Evolutionary conservation across 2,113 vertebrate species (phyloP), one percentile per base, ranked within the genome.

Genomic region (Tiliqua scincoides): DNA sequence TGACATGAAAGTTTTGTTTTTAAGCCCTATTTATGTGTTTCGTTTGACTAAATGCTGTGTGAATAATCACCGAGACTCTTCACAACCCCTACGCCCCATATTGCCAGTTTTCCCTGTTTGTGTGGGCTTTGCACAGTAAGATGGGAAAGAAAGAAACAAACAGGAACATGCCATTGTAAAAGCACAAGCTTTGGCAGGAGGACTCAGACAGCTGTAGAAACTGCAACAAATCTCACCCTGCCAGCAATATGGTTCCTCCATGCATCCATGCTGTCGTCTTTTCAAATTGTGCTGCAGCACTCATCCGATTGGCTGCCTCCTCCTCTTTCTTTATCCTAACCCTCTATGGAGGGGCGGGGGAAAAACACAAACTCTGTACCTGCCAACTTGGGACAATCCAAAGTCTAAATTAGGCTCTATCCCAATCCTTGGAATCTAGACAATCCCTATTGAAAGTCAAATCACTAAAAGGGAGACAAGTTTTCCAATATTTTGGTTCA

Each of bases 141-240:
- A 52, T 73, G 77, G 37, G 82, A 86, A 70, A 85, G 23, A 72
- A 85, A 86, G 63, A 86, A 70, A 57, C 72, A 48, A 81, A 68
- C n/a, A 90, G 35, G 20, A 78, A 0, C 1, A 74, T 15, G 54
- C 79, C 88, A 78, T 27, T 73, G 3, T 54, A 72, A 85, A n/a
- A 79, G 7, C 12, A 79, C 48, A 80, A 35, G 76, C 83, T 27
- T 54, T 84, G 81, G 72, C 7, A 15, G 2, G 17, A 85, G 12
- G 40, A 43, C 43, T 77, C 68, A 83, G 37, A 37, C 8, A 67
- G 9, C 23, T 70, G 63, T 86, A 85, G 72, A 32, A 88, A 75
- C 63, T 8, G 32, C 85, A 84, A 1, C 3, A 83, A 10, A 2
- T 85, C 17, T 67, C 83, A 78, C 79, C 79, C 25, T 85, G 75